Percentiles rank a stretch among this genome's conserved stretches.
Conservation (phyloP, 2,113 vertebrate genomes). For the Eonycteris spelaea region DNA sequence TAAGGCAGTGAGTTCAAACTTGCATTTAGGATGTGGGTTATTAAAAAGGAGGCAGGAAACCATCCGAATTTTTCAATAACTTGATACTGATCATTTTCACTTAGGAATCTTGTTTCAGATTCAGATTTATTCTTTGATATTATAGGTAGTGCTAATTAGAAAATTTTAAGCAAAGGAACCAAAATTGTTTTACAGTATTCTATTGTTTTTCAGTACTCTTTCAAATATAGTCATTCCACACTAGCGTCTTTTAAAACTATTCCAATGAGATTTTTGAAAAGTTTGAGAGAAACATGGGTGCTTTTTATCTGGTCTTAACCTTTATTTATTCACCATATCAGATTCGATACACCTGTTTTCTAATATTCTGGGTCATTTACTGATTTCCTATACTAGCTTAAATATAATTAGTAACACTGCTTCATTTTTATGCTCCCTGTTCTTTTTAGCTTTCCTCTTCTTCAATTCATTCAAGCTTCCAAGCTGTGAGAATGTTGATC, state of each 20-base stretch:
- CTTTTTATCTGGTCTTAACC: background rate
- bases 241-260: background rate
- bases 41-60: background rate
- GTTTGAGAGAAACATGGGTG: background rate
- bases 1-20: background rate
- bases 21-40: background rate
- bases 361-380: background rate
- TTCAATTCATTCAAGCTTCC: background rate
- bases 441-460: background rate
- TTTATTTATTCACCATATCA: background rate
- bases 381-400: background rate
- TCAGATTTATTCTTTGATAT: background rate
- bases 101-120: background rate
- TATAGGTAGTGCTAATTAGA: background rate
- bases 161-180: background rate
- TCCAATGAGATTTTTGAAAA: background rate
- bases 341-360: background rate
- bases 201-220: background rate
- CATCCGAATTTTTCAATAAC: background rate
- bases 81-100: background rate
- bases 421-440: background rate
- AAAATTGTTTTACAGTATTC: background rate
- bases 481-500: background rate
- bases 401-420: background rate
- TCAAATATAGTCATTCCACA: background rate